Percentiles rank a stretch among this genome's conserved stretches.
These are phyloP conservation scores for Gopherus flavomarginatus DNA, from an alignment of 2,113 vertebrate species.

Conservation along the genomic window DNA sequence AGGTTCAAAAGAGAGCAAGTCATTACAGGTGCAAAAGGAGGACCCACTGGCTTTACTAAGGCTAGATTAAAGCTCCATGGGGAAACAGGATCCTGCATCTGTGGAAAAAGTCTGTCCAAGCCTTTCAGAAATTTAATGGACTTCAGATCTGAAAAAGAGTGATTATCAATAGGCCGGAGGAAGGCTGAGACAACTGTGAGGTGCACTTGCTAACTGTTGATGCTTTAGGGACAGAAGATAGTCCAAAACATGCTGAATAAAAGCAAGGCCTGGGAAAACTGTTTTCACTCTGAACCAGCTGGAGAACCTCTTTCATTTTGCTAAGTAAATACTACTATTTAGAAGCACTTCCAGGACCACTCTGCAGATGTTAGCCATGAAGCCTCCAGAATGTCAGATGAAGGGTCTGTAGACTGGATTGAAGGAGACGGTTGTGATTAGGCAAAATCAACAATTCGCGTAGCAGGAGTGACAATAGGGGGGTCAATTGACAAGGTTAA, in stretches of 20 bases:
- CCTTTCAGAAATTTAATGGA: background rate
- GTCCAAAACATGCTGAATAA: background rate
- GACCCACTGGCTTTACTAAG: background rate
- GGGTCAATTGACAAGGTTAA: too few relatives aligned
- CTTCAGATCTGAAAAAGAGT: background rate
- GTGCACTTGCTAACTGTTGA: background rate
- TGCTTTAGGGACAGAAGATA: background rate
- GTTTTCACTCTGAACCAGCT: background rate
- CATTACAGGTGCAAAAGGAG: background rate
- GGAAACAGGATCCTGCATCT: background rate
- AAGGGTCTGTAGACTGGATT: too few relatives aligned
- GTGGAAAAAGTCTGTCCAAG: background rate
- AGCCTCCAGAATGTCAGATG: too few relatives aligned
- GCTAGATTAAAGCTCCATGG: background rate
- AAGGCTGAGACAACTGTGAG: background rate
- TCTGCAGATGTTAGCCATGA: too few relatives aligned
- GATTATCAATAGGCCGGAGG: background rate
- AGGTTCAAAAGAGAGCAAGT: background rate
- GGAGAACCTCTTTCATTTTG: background rate
- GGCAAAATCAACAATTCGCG: too few relatives aligned
- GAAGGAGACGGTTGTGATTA: too few relatives aligned
- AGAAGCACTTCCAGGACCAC: too few relatives aligned
- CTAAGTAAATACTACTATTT: too few relatives aligned
- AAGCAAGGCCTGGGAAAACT: background rate
- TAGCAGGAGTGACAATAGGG: too few relatives aligned